A percentile compares a stretch with the other conserved stretches of the same genome.
phyloP scores from a whole-genome alignment of 2,797 vertebrate genomes.

The Nothura maculosa region DNA sequence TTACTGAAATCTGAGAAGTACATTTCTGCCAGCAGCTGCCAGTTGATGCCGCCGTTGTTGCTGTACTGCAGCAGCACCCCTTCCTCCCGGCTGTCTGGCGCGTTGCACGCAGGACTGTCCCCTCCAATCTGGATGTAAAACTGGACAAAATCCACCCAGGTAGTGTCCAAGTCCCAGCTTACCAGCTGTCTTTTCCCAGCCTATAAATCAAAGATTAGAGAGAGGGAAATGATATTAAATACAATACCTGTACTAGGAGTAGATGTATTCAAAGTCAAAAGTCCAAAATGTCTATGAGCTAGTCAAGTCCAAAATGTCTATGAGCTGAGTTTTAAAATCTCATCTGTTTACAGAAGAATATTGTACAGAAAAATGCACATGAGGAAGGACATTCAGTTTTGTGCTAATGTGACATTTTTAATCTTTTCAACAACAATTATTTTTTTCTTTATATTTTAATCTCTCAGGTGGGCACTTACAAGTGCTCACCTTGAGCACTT shows the following conservation, averaged over 20 bases:
- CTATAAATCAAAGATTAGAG: conserved; percentile 73
- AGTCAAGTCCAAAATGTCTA: background rate
- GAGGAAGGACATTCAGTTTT: background rate
- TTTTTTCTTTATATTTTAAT: background rate
- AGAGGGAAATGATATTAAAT: background rate
- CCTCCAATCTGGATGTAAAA: conserved; percentile 98
- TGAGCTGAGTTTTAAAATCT: background rate
- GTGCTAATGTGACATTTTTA: background rate
- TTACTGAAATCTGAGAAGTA: conserved; percentile 99
- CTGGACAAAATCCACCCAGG: conserved; percentile 98
- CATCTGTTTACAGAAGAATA: background rate
- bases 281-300: too few relatives aligned
- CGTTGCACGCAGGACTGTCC: conserved; percentile 92
- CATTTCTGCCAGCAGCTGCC: conserved; percentile 98
- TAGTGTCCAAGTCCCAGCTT: conserved; percentile 96
- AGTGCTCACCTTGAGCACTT: background rate
- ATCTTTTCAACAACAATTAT: background rate
- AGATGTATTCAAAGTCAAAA: background rate
- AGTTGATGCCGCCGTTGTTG: conserved; percentile 95
- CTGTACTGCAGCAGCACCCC: conserved; percentile 96
- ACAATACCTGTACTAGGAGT: background rate
- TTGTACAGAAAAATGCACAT: background rate
- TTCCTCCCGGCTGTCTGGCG: conserved; percentile 96
- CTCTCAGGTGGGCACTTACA: background rate
- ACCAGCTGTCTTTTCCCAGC: conserved; percentile 94